Conservation (phyloP, 2,797 vertebrate species). For the Argentina silus region DNA sequence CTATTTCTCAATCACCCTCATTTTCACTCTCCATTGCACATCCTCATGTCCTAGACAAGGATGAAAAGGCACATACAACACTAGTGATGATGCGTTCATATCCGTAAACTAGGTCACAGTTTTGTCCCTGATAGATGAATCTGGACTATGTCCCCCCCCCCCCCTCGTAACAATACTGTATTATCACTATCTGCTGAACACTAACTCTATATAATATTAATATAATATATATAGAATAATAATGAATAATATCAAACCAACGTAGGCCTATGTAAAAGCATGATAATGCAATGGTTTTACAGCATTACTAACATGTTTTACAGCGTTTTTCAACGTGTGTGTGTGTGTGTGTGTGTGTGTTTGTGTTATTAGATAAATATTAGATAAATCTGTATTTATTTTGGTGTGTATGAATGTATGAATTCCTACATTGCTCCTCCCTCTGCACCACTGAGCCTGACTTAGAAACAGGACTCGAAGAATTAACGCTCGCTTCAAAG, state of each 20-base stretch:
- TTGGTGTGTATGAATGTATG: too few species aligned
- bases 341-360: background rate
- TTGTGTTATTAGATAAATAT: background rate
- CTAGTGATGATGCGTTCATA: conserved; percentile 32
- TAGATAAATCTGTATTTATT: too few species aligned
- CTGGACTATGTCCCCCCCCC: conserved; percentile 61
- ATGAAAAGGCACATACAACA: conserved; percentile 10
- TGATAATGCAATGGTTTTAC: too few species aligned
- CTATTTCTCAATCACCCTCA: background rate
- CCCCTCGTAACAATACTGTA: background rate
- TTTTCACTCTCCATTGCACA: background rate
- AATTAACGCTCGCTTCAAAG: conserved; percentile 60
- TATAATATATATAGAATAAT: too few species aligned
- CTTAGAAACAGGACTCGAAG: conserved; percentile 49
- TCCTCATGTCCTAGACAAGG: background rate
- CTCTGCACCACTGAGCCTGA: conserved; percentile 25
- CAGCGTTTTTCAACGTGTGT: background rate
- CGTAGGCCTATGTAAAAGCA: too few species aligned
- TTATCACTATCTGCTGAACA: too few species aligned
- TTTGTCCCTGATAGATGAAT: conserved; percentile 59
- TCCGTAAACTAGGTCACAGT: conserved; percentile 64
- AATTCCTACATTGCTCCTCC: background rate
- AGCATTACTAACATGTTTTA: too few species aligned
- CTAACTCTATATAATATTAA: too few species aligned
- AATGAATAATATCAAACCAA: too few species aligned